Base-by-base conservation (phyloP, 2,888 invertebrate species). In the Agrypnus murinus region DNA sequence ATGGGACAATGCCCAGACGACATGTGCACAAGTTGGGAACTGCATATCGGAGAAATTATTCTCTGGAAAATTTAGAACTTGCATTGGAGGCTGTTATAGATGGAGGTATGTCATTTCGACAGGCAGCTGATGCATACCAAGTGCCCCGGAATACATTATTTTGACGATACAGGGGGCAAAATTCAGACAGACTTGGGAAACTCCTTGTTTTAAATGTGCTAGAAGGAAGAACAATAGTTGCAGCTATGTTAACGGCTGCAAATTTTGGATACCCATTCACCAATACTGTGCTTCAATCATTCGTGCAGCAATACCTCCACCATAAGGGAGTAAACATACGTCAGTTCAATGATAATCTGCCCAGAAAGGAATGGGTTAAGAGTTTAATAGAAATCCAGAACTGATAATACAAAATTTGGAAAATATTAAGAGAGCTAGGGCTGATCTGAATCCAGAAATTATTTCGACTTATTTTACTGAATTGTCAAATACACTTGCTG, bases 401-500 rank as follows among this genome's bases (percentile, higher is more conserved):
- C 50, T 19, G 2, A 25, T n/a, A 5, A 50, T 19, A 3, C 2
- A 12, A 50, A 50, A 50, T 10, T 19, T 17, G 7, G 5, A 50
- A 50, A 50, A 25, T 32, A n/a, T 50, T 10, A 50, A 50, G 9
- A 2, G 31, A 3, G 15, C 19, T 19, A 25, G 50, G 4, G 50
- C 50, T 5, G 31, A 50, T 45, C 53, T 62, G 58, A 46, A 50
- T 46, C 58, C 64, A 53, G 69, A 72, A 36, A 46, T 69, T 55
- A 55, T 68, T 53, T 70, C 74, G 53, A 50, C 65, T n/a, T 78
- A 76, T 71, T 80, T 77, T 72, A 53, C 73, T 45, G 55, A 76
- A 32, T 57, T 76, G 36, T 66, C 15, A 19, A 25, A 50, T 1
- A 25, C 50, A 2, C 2, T 25, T 14, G 4, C 12, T 9, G 50